Evolutionary conservation across 2,113 vertebrate genomes (phyloP).

Genomic region (Hippocampus guttulatus): DNA sequence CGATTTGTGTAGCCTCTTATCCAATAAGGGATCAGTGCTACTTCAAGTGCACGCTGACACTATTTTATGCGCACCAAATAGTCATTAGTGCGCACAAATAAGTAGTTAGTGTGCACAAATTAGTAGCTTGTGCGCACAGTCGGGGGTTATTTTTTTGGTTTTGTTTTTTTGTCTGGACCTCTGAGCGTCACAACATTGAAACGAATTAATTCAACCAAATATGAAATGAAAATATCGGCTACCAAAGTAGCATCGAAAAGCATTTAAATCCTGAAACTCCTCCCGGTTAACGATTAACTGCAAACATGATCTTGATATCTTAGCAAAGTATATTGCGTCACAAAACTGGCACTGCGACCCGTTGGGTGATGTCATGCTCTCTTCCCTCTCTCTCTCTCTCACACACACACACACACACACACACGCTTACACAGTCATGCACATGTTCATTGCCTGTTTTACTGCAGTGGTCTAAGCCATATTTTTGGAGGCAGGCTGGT

Average conservation of each 20-base stretch:
- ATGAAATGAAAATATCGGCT: neutral
- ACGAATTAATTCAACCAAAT: neutral
- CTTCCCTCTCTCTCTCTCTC: neutral
- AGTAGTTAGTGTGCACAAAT: no score
- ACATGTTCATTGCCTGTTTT: conserved; percentile 33
- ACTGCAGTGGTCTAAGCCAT: conserved; percentile 16
- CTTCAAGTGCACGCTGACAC: no score
- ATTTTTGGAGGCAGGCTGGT: conserved; percentile 26
- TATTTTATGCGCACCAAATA: no score
- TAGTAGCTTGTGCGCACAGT: no score
- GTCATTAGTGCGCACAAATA: no score
- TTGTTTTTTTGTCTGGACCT: neutral
- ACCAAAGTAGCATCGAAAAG: neutral
- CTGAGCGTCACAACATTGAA: neutral
- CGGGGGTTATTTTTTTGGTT: no score
- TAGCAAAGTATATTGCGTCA: neutral
- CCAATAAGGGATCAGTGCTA: no score
- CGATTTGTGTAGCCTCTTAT: no score
- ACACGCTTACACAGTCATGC: conserved; percentile 6
- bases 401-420: conserved; percentile 23
- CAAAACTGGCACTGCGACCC: conserved; percentile 11
- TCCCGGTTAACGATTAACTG: neutral
- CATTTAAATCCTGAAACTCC: neutral
- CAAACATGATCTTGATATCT: neutral
- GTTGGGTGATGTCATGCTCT: conserved; percentile 27